Percentiles rank a stretch among this genome's conserved stretches.
Conservation (phyloP, 2,888 invertebrate genomes). For the Cephus sareptanus region DNA sequence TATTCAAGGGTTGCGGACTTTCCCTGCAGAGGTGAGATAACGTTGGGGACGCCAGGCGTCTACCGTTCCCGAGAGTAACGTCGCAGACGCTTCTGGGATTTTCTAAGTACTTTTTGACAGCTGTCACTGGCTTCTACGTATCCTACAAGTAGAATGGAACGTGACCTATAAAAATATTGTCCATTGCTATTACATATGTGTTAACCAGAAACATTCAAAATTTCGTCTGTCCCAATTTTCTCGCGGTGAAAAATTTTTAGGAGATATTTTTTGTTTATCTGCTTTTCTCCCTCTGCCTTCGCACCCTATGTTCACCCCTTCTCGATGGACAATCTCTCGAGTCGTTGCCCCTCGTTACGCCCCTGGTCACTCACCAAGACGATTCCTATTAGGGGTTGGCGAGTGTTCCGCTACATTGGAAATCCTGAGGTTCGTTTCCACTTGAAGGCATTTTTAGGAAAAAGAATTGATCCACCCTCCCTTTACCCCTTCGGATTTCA, state of each 20-base stretch:
- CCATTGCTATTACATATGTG: not conserved
- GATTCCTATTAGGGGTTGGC: not conserved
- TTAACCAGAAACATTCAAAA: not conserved
- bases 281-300: not conserved
- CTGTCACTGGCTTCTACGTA: not conserved
- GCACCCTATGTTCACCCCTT: not conserved
- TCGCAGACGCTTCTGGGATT: not conserved
- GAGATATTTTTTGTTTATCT: not conserved
- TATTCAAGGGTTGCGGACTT: not conserved
- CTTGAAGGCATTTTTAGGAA: not conserved
- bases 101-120: not conserved
- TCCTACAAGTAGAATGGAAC: not conserved
- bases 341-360: slow-evolving; percentile 5
- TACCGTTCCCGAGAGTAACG: not conserved
- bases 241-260: not conserved
- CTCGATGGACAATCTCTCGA: not conserved
- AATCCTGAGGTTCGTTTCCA: not conserved
- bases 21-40: not conserved
- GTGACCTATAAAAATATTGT: not conserved
- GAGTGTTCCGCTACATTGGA: not conserved
- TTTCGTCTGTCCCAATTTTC: not conserved
- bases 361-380: not conserved
- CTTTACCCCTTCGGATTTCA: not conserved
- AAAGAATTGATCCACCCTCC: not conserved
- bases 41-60: not conserved